phyloP scores from a whole-genome alignment of 2,113 vertebrate genomes.

The Apteryx owenii region DNA sequence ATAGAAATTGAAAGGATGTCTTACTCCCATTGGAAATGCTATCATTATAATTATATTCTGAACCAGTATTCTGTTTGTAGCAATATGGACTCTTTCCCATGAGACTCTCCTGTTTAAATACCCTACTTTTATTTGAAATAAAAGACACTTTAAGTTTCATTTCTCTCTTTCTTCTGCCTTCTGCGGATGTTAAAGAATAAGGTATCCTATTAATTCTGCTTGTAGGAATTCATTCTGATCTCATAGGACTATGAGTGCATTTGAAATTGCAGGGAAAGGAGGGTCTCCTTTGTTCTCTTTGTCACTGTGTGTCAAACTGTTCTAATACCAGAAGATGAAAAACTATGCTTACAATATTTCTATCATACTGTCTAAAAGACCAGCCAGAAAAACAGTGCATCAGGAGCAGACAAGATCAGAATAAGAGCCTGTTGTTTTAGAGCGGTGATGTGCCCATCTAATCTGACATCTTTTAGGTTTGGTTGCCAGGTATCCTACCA shows the following conservation, averaged over 20 bases:
- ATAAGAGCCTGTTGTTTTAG: background rate
- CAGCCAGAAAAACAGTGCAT: background rate
- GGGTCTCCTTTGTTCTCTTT: slow-evolving; percentile 20
- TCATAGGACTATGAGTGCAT: background rate
- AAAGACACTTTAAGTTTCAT: background rate
- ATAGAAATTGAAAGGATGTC: background rate
- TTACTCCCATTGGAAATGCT: background rate
- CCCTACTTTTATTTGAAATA: slow-evolving; percentile 1
- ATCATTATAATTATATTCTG: background rate
- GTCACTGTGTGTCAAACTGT: background rate
- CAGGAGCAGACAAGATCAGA: background rate
- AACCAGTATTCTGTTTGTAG: background rate
- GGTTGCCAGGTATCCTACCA: background rate
- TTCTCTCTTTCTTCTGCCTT: slow-evolving; percentile 4
- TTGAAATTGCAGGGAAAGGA: background rate
- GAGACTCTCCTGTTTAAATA: slow-evolving; percentile 39
- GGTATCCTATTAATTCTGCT: background rate
- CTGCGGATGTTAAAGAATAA: slow-evolving; percentile 28
- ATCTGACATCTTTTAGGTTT: background rate
- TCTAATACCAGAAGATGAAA: background rate
- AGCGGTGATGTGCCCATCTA: background rate
- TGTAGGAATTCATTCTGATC: slow-evolving; percentile 15
- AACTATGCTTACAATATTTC: background rate
- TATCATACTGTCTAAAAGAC: background rate
- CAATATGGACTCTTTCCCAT: background rate